Evolutionary conservation across 2,113 vertebrate species (phyloP).

Genomic region (Struthidea cinerea): DNA sequence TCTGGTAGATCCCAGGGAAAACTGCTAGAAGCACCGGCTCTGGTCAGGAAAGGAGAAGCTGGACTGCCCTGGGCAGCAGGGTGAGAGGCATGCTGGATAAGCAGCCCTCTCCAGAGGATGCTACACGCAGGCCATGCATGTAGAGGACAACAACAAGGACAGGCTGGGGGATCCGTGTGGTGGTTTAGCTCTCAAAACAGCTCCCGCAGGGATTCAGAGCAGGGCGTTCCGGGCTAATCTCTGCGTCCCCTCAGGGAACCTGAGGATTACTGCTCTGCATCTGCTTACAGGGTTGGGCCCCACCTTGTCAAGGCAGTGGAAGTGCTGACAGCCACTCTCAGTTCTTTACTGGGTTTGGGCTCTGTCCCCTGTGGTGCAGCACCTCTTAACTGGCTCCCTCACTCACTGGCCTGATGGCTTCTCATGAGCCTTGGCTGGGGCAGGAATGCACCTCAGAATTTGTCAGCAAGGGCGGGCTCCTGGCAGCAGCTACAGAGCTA

Average conservation of each 20-base stretch:
- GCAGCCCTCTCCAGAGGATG: neutral
- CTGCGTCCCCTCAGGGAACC: conserved; percentile 44
- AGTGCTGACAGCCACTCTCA: neutral
- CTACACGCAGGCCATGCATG: neutral
- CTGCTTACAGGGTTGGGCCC: conserved; percentile 40
- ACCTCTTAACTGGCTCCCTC: neutral
- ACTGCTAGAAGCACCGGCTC: neutral
- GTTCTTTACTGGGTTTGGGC: neutral
- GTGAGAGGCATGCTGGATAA: neutral
- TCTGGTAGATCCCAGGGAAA: neutral
- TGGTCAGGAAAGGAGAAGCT: neutral
- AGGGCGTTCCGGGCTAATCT: conserved; percentile 57
- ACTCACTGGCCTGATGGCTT: neutral
- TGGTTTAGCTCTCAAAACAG: conserved; percentile 53
- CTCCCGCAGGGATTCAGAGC: conserved; percentile 57
- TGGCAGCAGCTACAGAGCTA: neutral
- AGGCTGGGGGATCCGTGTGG: neutral
- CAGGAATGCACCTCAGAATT: neutral
- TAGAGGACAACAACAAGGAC: conserved; percentile 26
- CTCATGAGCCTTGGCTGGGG: neutral
- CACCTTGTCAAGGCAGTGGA: neutral
- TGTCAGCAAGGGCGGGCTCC: neutral
- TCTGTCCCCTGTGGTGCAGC: neutral
- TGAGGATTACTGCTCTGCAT: conserved; percentile 54
- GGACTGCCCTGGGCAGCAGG: neutral